Evolutionary conservation across 2,113 vertebrate genomes (phyloP), one percentile per base, ranked within the genome.

Genomic region (Mormyrus lacerda): DNA sequence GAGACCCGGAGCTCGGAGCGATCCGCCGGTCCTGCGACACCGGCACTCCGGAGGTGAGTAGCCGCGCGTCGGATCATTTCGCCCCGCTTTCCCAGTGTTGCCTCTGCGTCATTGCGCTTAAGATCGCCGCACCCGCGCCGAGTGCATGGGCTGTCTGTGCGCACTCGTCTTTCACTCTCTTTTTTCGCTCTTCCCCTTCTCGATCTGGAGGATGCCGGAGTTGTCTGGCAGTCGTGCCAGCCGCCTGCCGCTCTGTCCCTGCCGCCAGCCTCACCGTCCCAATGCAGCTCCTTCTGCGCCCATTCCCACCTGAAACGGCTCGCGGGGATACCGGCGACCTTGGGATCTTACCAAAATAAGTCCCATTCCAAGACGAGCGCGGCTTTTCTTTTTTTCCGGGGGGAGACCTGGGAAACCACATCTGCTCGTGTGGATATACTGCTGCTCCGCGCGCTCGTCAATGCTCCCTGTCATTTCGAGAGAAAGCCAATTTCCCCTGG

Each of bases 331-430:
- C 35, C 73, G 73, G 73, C 73, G 73, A 79, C 73, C 73, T 47
- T 84, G 95, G 95, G 94, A 92, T 92, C 93, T 92, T 88, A 93
- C 91, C 92, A 93, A 92, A 91, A 92, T 89, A 93, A 93, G 92
- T 90, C 91, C 92, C 92, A 92, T 93, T 90, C 93, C 91, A 90
- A 93, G 94, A 93, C 93, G 95, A 94, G 94, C 92, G 93, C 92
- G 94, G 92, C 92, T 93, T 90, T 92, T 94, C 92, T 92, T 91
- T 92, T 93, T 93, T 92, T 94, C 93, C 92, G 91, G 94, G 92
- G 95, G 94, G 91, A 95, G 95, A 95, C 93, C 95, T 93, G 90
- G 92, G 93, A 95, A 91, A 89, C 73, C 91, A 88, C 88, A 76
- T 53, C 53, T 55, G 83, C 89, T 87, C 39, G 87, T 55, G 86